Base-by-base conservation (phyloP, 2,888 invertebrate genomes). In the Pediacus dermestoides region DNA sequence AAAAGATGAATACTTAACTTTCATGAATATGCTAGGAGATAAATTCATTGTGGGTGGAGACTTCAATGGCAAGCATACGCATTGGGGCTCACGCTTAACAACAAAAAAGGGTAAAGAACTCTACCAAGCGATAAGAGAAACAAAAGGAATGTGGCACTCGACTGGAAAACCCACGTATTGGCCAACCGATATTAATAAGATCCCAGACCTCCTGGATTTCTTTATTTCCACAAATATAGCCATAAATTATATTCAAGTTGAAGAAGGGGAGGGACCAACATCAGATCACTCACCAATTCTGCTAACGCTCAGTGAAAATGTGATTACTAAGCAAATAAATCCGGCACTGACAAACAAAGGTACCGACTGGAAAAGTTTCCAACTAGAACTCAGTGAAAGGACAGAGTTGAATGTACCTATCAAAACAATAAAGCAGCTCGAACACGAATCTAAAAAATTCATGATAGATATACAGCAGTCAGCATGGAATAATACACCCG, bases 61-160 rank as follows among this genome's bases (percentile, higher is more conserved):
- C 30, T 53, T 31, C 30, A 52, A 52, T 23, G 36, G 40, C 11
- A 53, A 52, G 32, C 40, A 52, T 32, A 39, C 42, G 1, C 12
- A 32, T 11, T 53, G 51, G 51, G 50, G 53, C 6, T 50, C 47
- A 9, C 39, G 54, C n/a, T n/a, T n/a, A n/a, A n/a, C n/a, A 30
- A 16, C 44, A 7, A 42, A 34, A 18, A 39, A 16, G 38, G 40
- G 26, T 6, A 23, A 27, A 25, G 27, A 34, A 25, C 26, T 34
- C 15, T 11, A n/a, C 2, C 2, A 22, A 12, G 13, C n/a, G 6
- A 33, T 33, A 12, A 22, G 23, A 33, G 2, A 33, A 2, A 22
- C 12, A 4, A 22, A 21, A 13, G 4, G 21, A 8, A 22, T 23
- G 4, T 21, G n/a, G n/a, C 12, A 23, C 14, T 23, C 33, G 2